These are phyloP conservation scores for Nemoura dubitans DNA, from an alignment of 2,888 invertebrate genomes.

Conservation along the genomic window DNA sequence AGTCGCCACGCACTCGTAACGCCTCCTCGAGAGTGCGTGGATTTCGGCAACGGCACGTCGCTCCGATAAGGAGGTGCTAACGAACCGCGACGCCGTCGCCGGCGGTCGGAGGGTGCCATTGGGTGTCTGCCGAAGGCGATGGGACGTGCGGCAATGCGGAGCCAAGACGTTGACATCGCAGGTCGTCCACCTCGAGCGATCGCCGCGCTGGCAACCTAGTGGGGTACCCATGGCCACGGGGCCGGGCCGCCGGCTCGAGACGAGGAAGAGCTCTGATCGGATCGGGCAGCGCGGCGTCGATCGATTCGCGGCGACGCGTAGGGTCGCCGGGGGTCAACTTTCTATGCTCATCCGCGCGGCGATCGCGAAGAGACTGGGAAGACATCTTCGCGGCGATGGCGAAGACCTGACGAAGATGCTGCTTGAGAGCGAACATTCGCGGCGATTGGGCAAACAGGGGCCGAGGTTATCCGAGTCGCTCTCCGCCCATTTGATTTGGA, in stretches of 20 bases:
- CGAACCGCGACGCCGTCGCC: neutral
- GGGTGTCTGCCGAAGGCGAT: neutral
- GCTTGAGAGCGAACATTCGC: neutral
- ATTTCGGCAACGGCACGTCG: neutral
- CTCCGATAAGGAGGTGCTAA: neutral
- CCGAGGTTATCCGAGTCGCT: neutral
- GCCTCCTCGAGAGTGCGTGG: neutral
- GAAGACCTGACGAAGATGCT: neutral
- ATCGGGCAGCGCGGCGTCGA: neutral
- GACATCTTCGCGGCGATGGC: neutral
- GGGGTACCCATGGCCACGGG: neutral
- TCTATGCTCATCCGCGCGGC: neutral
- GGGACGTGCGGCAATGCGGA: neutral
- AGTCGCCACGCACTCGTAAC: neutral
- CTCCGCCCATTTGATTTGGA: neutral
- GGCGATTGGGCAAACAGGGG: neutral
- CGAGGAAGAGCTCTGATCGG: too few species aligned
- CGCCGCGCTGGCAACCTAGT: neutral
- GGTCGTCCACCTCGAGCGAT: neutral
- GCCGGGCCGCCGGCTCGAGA: too few species aligned
- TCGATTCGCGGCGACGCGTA: neutral
- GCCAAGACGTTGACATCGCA: neutral
- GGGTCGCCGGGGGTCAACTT: neutral
- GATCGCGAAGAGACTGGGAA: neutral
- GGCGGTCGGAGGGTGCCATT: neutral